These are phyloP conservation scores for Stenchaetothrips biformis DNA, from an alignment of 2,888 invertebrate genomes.

Conservation along the genomic window DNA sequence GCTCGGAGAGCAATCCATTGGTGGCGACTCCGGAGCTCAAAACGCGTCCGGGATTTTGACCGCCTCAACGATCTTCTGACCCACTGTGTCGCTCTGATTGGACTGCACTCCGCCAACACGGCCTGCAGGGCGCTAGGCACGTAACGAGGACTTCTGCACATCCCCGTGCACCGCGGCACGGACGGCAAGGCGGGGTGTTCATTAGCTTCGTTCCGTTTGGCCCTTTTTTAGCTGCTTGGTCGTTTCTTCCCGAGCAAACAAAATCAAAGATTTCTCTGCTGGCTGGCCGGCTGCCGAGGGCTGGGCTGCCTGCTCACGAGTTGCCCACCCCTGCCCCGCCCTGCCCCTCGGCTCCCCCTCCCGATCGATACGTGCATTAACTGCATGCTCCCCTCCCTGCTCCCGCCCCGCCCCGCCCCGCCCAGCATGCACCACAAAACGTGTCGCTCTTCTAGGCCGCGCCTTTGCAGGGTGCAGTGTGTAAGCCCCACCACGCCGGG, in stretches of 20 bases:
- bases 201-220: too few species aligned
- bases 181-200: too few species aligned
- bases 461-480: neutral
- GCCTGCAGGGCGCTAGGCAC: too few species aligned
- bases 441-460: neutral
- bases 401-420: neutral
- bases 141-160: too few species aligned
- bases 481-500: neutral
- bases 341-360: neutral
- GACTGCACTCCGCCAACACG: too few species aligned
- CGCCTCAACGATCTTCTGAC: too few species aligned
- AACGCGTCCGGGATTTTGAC: too few species aligned
- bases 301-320: neutral
- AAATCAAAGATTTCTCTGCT: constrained; percentile 10
- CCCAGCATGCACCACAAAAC: neutral
- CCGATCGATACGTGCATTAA: constrained; percentile 20
- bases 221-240: neutral
- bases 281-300: neutral
- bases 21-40: too few species aligned
- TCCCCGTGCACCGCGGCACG: too few species aligned
- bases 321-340: neutral
- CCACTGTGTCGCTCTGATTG: too few species aligned
- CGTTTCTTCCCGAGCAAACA: constrained; percentile 13
- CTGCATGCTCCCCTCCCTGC: neutral
- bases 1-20: too few species aligned